phyloP scores from a whole-genome alignment of 1,140 invertebrate genomes.

The Drosophila sulfurigaster region DNA sequence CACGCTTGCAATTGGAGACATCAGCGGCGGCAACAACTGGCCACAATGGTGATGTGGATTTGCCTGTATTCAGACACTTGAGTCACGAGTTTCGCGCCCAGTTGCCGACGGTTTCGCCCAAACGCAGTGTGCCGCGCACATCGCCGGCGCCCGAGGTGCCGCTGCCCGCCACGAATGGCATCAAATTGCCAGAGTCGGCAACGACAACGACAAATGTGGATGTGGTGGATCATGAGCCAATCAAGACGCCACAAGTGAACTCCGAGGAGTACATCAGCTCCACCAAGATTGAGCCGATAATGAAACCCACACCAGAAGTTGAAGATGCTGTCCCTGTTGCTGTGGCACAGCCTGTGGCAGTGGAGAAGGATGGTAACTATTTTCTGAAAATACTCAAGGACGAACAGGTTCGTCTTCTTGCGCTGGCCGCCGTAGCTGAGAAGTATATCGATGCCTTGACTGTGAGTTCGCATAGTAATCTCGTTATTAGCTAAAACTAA shows the following conservation, averaged over 20 bases:
- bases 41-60: slow-evolving; percentile 61
- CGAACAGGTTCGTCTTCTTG: slow-evolving; percentile 89
- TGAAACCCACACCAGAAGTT: not conserved
- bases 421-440: slow-evolving; percentile 89
- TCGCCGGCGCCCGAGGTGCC: slow-evolving; percentile 54
- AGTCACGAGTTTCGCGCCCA: slow-evolving; percentile 94
- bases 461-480: slow-evolving; percentile 62
- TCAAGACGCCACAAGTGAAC: slow-evolving; percentile 12
- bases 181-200: not conserved
- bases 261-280: slow-evolving; percentile 40
- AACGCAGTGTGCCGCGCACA: slow-evolving; percentile 81
- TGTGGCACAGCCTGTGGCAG: no score
- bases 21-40: not conserved
- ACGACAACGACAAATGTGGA: slow-evolving; percentile 19
- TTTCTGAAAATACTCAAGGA: slow-evolving; percentile 90
- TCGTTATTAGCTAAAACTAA: not conserved
- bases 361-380: slow-evolving; percentile 88
- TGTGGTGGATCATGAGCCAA: slow-evolving; percentile 61
- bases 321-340: not conserved
- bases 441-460: slow-evolving; percentile 87
- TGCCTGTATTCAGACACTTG: slow-evolving; percentile 92
- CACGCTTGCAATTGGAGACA: slow-evolving; percentile 23
- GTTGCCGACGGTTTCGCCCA: slow-evolving; percentile 89
- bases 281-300: slow-evolving; percentile 19
- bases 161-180: slow-evolving; percentile 3